Percentiles rank a stretch among this genome's conserved stretches.
Conservation (phyloP, 2,888 invertebrate genomes). For the Elmis aenea region DNA sequence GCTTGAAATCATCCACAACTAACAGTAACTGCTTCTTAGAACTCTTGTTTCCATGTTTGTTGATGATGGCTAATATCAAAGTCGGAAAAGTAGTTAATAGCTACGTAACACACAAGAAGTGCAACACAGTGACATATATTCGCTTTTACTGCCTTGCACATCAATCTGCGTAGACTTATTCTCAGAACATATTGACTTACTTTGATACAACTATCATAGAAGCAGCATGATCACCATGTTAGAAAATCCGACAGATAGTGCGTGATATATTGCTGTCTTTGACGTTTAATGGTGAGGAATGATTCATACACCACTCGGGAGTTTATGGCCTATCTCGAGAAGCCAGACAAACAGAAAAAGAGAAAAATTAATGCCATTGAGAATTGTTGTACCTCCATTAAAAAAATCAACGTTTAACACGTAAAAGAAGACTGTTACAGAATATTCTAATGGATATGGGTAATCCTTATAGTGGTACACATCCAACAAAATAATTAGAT, state of each 20-base stretch:
- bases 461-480: no score
- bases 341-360: slow-evolving; percentile 8
- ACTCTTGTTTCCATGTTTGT: no score
- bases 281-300: no score
- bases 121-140: slow-evolving; percentile 43
- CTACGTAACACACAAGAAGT: slow-evolving; percentile 31
- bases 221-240: no score
- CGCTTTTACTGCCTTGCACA: slow-evolving; percentile 28
- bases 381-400: not conserved
- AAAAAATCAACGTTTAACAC: no score
- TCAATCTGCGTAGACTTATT: slow-evolving; percentile 24
- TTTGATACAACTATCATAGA: slow-evolving; percentile 25
- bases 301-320: no score
- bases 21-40: no score
- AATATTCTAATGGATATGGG: no score
- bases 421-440: slow-evolving; percentile 10
- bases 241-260: no score
- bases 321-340: slow-evolving; percentile 29
- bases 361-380: slow-evolving; percentile 2
- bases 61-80: slow-evolving; percentile 7
- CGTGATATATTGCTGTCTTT: no score
- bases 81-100: slow-evolving; percentile 34
- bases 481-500: no score
- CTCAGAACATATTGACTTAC: slow-evolving; percentile 38
- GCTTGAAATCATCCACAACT: no score